phyloP scores from a whole-genome alignment of 2,888 invertebrate genomes.

The Cephus pygmeus region DNA sequence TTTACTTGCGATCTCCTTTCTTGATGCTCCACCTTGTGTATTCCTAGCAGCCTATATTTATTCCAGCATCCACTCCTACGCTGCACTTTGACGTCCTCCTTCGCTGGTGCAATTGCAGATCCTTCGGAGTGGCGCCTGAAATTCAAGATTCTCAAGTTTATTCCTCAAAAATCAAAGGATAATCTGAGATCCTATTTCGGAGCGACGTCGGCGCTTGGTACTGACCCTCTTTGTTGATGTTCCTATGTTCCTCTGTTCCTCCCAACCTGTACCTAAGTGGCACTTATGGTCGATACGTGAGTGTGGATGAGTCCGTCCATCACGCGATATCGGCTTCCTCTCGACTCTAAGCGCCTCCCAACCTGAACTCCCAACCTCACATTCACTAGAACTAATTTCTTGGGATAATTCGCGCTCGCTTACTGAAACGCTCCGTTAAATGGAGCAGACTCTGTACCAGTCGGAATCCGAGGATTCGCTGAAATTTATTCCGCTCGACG shows the following conservation, averaged over 20 bases:
- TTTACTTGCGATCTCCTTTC: slow-evolving; percentile 15
- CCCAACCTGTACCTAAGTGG: slow-evolving; percentile 43
- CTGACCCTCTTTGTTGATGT: not conserved
- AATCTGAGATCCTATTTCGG: not conserved
- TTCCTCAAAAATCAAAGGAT: not conserved
- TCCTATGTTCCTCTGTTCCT: not conserved
- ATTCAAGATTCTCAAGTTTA: not conserved
- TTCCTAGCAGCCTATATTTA: too few species aligned
- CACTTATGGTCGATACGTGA: slow-evolving; percentile 55
- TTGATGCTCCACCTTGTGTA: not conserved
- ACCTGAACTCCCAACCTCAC: slow-evolving; percentile 52
- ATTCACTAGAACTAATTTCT: slow-evolving; percentile 56
- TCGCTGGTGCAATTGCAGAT: not conserved
- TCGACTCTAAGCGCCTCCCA: slow-evolving; percentile 16
- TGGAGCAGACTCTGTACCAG: slow-evolving; percentile 29
- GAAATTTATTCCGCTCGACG: not conserved
- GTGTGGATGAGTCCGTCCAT: slow-evolving; percentile 53
- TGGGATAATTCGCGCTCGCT: slow-evolving; percentile 41
- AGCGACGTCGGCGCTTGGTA: not conserved
- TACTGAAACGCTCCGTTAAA: slow-evolving; percentile 30
- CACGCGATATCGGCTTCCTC: slow-evolving; percentile 51
- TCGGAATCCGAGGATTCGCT: not conserved
- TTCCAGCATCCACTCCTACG: not conserved
- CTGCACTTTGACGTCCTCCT: not conserved
- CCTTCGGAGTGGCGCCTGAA: not conserved